Conservation (phyloP, 2,888 invertebrate species). For the Rhamphomyia laevipes region DNA sequence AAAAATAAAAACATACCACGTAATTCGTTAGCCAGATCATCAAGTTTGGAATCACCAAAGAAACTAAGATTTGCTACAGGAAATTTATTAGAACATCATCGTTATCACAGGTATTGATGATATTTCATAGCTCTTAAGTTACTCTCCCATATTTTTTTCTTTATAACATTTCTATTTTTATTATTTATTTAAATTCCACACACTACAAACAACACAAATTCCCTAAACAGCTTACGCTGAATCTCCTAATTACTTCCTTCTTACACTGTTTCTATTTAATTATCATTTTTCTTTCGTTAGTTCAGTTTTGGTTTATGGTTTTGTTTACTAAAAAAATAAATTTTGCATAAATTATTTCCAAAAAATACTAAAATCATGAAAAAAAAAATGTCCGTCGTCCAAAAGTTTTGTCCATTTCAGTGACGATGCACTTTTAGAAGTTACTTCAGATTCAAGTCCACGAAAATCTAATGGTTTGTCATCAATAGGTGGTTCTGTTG, state of each 20-base stretch:
- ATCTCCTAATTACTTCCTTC: background rate
- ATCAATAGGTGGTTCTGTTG: slow-evolving; percentile 23
- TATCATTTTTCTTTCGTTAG: background rate
- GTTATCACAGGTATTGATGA: slow-evolving; percentile 31
- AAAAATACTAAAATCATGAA: background rate
- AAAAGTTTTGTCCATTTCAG: slow-evolving; percentile 17
- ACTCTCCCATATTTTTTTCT: background rate
- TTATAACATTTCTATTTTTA: background rate
- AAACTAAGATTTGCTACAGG: slow-evolving; percentile 66
- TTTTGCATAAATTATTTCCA: background rate
- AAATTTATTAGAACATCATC: slow-evolving; percentile 44
- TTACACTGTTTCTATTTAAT: too few species aligned
- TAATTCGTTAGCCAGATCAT: slow-evolving; percentile 50
- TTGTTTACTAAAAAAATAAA: too few species aligned
- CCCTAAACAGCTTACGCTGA: background rate
- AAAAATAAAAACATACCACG: slow-evolving; percentile 53
- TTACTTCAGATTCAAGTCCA: slow-evolving; percentile 28
- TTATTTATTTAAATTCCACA: background rate
- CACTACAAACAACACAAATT: too few species aligned
- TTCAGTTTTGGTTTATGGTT: background rate
- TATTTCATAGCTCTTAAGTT: background rate
- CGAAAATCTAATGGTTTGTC: slow-evolving; percentile 32
- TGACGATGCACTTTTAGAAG: slow-evolving; percentile 35
- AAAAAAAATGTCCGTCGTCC: background rate
- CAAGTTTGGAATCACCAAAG: slow-evolving; percentile 75